phyloP scores from a whole-genome alignment of 2,797 vertebrate genomes.

The Lagodon rhomboides region DNA sequence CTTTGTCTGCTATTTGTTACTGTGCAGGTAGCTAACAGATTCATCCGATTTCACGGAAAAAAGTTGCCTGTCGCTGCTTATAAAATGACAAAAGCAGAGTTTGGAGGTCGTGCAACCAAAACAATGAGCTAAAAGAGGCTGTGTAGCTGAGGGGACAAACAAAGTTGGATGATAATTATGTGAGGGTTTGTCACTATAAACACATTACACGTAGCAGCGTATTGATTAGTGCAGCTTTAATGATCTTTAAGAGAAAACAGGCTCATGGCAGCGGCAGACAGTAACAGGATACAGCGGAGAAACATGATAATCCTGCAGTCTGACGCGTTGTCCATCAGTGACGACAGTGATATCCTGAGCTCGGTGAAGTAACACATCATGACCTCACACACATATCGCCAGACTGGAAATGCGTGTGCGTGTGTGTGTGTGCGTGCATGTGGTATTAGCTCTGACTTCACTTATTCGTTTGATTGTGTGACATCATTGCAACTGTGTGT shows the following conservation, averaged over 20 bases:
- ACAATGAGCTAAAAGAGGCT: not conserved
- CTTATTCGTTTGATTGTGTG: constrained; percentile 38
- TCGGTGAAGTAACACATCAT: constrained; percentile 34
- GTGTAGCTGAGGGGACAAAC: not conserved
- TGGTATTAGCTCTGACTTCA: constrained; percentile 45
- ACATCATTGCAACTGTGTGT: constrained; percentile 52
- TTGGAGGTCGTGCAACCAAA: not conserved
- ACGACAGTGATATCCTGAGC: constrained; percentile 16
- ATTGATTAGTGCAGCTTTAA: not conserved
- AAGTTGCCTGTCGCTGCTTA: not conserved
- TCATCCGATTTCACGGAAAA: not conserved
- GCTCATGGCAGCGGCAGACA: not conserved
- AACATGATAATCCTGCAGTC: not conserved
- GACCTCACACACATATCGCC: constrained; percentile 36
- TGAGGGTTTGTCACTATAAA: not conserved
- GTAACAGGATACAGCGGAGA: not conserved
- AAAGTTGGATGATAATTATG: not conserved
- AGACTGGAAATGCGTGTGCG: constrained; percentile 37
- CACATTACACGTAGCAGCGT: not conserved
- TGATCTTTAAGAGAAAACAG: not conserved
- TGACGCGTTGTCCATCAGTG: constrained; percentile 1
- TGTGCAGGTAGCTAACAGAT: not conserved
- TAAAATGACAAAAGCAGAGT: not conserved
- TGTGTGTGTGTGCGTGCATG: not conserved
- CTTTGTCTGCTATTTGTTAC: not conserved